Conservation (phyloP, 2,797 vertebrate species). For the Loriculus beryllinus region DNA sequence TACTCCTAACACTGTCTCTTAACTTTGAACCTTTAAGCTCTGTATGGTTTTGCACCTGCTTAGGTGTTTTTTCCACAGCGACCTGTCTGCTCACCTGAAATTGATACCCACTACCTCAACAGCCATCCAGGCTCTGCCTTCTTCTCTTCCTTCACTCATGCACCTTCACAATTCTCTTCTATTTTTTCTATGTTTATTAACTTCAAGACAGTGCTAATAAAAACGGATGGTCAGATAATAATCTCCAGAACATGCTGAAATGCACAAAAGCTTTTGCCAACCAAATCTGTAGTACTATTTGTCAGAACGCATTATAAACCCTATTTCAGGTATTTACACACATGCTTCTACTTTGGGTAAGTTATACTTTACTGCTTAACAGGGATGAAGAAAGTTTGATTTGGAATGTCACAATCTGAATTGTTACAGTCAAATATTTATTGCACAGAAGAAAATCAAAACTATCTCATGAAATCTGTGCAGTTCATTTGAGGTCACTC, state of each 20-base stretch:
- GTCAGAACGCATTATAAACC: neutral
- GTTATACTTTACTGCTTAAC: neutral
- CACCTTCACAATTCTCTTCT: neutral
- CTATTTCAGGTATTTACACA: constrained; percentile 36
- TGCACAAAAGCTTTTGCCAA: neutral
- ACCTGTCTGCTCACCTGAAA: neutral
- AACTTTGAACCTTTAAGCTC: neutral
- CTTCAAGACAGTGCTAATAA: neutral
- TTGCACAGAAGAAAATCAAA: neutral
- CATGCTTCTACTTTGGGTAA: neutral
- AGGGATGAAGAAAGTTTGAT: neutral
- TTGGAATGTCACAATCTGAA: neutral
- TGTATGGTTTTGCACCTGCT: neutral
- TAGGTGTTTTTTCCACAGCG: neutral
- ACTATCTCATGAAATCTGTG: neutral
- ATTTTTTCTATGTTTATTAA: neutral
- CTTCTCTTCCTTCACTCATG: neutral
- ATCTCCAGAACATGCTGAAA: neutral
- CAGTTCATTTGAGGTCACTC: constrained; percentile 18
- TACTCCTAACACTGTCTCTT: neutral
- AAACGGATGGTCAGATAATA: neutral
- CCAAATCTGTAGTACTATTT: neutral
- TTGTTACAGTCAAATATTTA: neutral
- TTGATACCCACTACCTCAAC: neutral
- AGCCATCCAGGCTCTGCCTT: neutral